Evolutionary conservation across 2,113 vertebrate species (phyloP).

Genomic region (Neogale vison): DNA sequence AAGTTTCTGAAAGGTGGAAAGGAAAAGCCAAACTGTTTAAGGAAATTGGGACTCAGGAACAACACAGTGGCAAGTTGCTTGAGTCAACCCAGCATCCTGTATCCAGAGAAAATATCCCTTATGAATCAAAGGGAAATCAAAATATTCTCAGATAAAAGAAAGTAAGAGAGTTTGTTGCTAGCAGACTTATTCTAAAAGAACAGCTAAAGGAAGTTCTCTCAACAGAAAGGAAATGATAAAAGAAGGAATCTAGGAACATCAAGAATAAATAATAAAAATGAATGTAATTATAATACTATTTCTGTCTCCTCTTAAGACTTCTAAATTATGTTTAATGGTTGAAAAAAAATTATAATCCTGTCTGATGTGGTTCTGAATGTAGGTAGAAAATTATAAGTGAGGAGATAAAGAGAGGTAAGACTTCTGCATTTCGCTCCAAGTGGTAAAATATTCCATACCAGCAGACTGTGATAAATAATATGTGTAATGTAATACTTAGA

Average conservation of each 20-base stretch:
- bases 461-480: neutral
- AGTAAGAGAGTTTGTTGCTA: neutral
- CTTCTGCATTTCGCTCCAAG: neutral
- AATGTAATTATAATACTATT: neutral
- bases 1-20: neutral
- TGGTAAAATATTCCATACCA: neutral
- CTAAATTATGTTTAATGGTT: neutral
- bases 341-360: conserved; percentile 2
- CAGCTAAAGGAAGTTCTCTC: neutral
- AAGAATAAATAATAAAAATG: neutral
- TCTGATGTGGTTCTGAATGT: neutral
- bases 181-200: neutral
- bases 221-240: neutral
- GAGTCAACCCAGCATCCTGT: neutral
- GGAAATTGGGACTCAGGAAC: neutral
- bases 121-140: neutral
- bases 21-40: neutral
- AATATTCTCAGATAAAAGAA: neutral
- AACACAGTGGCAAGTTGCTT: neutral
- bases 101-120: neutral
- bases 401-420: neutral
- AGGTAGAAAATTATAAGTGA: neutral
- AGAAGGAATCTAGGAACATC: neutral
- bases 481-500: neutral
- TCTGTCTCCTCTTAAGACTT: neutral